Evolutionary conservation across 1,140 invertebrate genomes (phyloP).

Genomic region (Achroia grisella): DNA sequence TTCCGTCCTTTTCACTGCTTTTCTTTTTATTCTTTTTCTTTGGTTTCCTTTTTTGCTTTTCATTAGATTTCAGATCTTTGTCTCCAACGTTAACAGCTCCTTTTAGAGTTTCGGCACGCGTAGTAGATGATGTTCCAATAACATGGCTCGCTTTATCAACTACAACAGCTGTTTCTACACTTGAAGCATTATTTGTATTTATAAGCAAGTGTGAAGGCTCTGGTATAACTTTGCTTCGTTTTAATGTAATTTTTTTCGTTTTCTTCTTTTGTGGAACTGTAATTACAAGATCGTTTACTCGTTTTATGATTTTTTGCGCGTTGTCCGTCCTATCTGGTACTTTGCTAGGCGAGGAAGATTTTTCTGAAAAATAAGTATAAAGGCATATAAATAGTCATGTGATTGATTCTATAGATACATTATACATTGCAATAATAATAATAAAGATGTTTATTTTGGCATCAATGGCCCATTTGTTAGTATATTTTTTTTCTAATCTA

Average conservation of each 20-base stretch:
- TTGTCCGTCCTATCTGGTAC: slow-evolving; percentile 1
- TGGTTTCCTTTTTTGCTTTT: slow-evolving; percentile 41
- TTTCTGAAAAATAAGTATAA: slow-evolving; percentile 1
- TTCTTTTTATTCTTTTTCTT: slow-evolving; percentile 36
- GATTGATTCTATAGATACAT: too few species aligned
- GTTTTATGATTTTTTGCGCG: slow-evolving; percentile 35
- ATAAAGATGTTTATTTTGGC: too few species aligned
- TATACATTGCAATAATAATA: too few species aligned
- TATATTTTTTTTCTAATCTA: too few species aligned
- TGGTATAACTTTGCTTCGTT: slow-evolving; percentile 37
- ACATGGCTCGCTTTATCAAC: background rate
- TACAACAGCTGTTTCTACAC: background rate
- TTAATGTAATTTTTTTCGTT: slow-evolving; percentile 61
- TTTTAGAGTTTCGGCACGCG: slow-evolving; percentile 1
- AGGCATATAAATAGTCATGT: too few species aligned
- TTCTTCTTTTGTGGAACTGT: slow-evolving; percentile 43
- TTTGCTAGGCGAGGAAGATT: background rate
- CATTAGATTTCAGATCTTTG: slow-evolving; percentile 23
- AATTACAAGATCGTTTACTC: slow-evolving; percentile 46
- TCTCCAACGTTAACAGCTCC: slow-evolving; percentile 1
- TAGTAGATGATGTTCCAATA: background rate
- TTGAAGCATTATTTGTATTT: slow-evolving; percentile 1
- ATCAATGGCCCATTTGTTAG: too few species aligned
- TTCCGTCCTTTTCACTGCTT: slow-evolving; percentile 29
- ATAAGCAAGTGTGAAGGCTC: slow-evolving; percentile 8